phyloP scores from a whole-genome alignment of 1,140 invertebrate species.

The Stegodyphus mimosarum region DNA sequence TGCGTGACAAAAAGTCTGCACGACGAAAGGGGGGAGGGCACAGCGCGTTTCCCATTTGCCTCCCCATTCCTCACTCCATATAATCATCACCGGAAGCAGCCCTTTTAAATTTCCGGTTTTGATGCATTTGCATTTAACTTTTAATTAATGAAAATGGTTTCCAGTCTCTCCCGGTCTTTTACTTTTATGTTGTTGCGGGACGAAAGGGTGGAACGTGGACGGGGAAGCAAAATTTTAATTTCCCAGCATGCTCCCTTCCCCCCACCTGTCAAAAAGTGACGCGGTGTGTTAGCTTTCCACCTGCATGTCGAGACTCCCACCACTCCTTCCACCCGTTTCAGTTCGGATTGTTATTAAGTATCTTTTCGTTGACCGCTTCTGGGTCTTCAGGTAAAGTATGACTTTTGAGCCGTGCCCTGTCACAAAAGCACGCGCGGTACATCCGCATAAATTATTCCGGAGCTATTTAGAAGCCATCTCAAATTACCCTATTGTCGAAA shows the following conservation, averaged over 20 bases:
- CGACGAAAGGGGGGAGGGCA: background rate
- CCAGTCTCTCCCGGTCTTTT: constrained; percentile 10
- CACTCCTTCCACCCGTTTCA: background rate
- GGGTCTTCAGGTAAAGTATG: background rate
- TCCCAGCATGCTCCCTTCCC: constrained; percentile 33
- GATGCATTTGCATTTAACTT: constrained; percentile 59
- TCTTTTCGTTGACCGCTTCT: constrained; percentile 18
- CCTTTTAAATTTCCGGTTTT: constrained; percentile 60
- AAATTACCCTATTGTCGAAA: too few relatives aligned
- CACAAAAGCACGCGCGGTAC: too few relatives aligned
- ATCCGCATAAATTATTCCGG: too few relatives aligned
- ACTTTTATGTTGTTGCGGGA: background rate
- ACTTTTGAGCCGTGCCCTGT: background rate
- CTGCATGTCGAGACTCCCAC: background rate
- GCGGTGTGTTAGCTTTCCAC: constrained; percentile 6
- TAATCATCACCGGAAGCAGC: constrained; percentile 49
- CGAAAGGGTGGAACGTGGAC: background rate
- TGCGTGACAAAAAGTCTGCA: constrained; percentile 48
- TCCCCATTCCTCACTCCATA: background rate
- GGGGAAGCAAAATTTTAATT: constrained; percentile 50
- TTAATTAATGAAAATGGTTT: constrained; percentile 60
- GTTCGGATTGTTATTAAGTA: constrained; percentile 54
- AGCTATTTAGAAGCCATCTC: too few relatives aligned
- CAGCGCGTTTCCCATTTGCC: background rate
- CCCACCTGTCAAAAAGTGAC: constrained; percentile 41